A percentile compares a stretch with the other conserved stretches of the same genome.
Evolutionary conservation across 1,140 invertebrate genomes (phyloP).

Genomic region (Stegodyphus dumicola): DNA sequence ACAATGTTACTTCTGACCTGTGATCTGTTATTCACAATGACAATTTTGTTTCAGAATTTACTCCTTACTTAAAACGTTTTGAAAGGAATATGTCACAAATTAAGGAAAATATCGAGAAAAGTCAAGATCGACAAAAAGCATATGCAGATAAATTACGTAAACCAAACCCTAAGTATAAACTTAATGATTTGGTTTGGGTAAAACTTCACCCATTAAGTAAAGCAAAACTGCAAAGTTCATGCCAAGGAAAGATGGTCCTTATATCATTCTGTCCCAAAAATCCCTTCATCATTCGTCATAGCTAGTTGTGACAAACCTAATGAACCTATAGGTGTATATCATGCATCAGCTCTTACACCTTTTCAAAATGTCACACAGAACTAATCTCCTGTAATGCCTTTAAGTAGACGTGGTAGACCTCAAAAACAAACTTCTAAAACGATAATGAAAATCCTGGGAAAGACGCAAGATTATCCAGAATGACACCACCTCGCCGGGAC

Average conservation of each 20-base stretch:
- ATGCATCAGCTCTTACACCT: background rate
- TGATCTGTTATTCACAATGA: constrained; percentile 10
- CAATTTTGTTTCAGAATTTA: constrained; percentile 17
- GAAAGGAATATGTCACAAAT: constrained; percentile 9
- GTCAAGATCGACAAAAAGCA: background rate
- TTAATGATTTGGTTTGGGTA: background rate
- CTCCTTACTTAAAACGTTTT: constrained; percentile 14
- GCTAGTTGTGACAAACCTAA: background rate
- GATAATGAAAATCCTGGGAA: no score
- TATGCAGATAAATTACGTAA: constrained; percentile 6
- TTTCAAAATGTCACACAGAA: background rate
- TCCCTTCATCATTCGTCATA: background rate
- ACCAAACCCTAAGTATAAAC: background rate
- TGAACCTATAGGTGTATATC: background rate
- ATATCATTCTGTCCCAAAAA: background rate
- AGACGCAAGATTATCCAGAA: no score
- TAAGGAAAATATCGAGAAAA: background rate
- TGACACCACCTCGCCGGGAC: no score
- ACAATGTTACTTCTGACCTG: constrained; percentile 8
- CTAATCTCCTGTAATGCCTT: no score
- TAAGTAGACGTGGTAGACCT: no score
- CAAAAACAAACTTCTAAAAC: no score
- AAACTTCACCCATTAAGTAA: background rate
- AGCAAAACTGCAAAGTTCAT: constrained; percentile 2
- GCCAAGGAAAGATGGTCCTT: constrained; percentile 1